Evolutionary conservation across 2,797 vertebrate genomes (phyloP), one percentile per base, ranked within the genome.

Genomic region (Gymnothorax javanicus): DNA sequence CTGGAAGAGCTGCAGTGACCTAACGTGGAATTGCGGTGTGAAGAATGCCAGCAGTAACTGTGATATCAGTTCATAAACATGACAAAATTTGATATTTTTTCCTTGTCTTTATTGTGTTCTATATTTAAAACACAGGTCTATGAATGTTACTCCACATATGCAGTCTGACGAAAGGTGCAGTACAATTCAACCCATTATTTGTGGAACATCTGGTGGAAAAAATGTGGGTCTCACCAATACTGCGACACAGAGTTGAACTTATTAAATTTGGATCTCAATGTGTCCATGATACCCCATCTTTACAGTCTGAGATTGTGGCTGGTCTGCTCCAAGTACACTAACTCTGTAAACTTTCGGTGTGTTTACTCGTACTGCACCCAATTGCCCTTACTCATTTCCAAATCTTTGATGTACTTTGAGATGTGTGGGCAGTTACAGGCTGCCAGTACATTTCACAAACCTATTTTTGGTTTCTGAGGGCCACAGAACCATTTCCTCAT

Each of bases 71-170:
- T 81, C 56, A 54, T 81, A 81, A 43, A 2, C 33, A 43, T 43
- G 33, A 43, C 33, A 43, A 43, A 43, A 43, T 43, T 56, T 52
- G 23, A 56, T 81, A 54, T 54, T 56, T 52, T 81, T 54, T 81
- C 15, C 43, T 79, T 79, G 33, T 79, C 52, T 81, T 56, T 81
- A 20, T 81, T 81, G 77, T 81, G 56, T 23, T 54, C 56, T 23
- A 11, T 52, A 56, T 81, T 33, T 81, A 54, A 77, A 25, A 77
- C 73, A 77, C 43, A 33, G 73, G 27, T 13, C 33, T 52, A 43
- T 77, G 73, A 77, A 81, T 81, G 52, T 20, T 81, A 81, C 77
- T 54, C 52, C 77, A 56, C 77, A 77, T 43, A 81, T 23, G 33
- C 52, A 77, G 23, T 54, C 54, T 81, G 77, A 8, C 52, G 54